Evolutionary conservation across 2,888 invertebrate genomes (phyloP).

Genomic region (Melieria omissa): DNA sequence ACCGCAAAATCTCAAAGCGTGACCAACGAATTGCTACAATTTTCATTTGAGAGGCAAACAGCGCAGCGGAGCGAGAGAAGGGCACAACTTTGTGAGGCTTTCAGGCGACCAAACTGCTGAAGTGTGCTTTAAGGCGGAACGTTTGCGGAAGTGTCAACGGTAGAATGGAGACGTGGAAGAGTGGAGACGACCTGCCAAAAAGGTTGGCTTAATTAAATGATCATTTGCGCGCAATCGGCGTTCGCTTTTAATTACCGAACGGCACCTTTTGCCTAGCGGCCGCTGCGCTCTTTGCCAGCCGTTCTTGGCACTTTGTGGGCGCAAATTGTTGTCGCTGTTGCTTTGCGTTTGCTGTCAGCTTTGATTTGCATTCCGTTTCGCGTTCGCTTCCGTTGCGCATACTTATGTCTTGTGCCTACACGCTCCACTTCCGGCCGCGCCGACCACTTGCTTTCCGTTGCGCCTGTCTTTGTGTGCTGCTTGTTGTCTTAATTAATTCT

Average conservation of each 20-base stretch:
- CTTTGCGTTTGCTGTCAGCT: neutral
- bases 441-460: too few species aligned
- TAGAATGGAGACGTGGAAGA: too few species aligned
- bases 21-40: too few species aligned
- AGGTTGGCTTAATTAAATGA: constrained; percentile 56
- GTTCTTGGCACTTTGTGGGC: neutral
- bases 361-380: neutral
- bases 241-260: constrained; percentile 35
- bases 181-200: too few species aligned
- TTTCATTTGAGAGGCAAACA: too few species aligned
- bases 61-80: too few species aligned
- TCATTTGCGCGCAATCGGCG: constrained; percentile 60
- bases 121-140: too few species aligned
- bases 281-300: neutral
- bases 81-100: too few species aligned
- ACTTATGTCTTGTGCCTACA: neutral
- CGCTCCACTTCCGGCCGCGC: neutral
- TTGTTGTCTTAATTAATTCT: constrained; percentile 29
- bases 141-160: too few species aligned
- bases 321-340: neutral
- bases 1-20: constrained; percentile 17
- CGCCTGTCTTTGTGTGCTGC: neutral
- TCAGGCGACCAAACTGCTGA: too few species aligned
- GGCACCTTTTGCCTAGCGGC: neutral
- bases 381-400: constrained; percentile 9